Percentiles rank a stretch among this genome's conserved stretches.
Conservation (phyloP, 2,888 invertebrate genomes). For the Ochropleura leucogaster region DNA sequence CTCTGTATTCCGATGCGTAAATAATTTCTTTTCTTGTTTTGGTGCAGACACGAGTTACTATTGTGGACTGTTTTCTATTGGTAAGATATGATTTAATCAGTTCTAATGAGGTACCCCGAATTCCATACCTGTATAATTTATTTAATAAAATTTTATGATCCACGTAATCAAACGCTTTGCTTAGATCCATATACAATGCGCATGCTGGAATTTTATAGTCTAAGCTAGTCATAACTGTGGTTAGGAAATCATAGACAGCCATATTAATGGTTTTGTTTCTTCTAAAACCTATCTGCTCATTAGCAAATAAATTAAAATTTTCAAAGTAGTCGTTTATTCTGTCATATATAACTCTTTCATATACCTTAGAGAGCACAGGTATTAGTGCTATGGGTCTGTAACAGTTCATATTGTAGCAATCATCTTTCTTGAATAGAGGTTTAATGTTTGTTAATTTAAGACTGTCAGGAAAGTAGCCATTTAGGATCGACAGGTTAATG, state of each 20-base stretch:
- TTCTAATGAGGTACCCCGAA: neutral
- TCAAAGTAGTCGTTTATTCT: neutral
- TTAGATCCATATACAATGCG: neutral
- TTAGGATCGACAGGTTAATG: too few relatives aligned
- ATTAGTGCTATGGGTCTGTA: too few relatives aligned
- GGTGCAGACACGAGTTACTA: neutral
- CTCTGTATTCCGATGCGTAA: too few relatives aligned
- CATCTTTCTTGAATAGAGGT: too few relatives aligned
- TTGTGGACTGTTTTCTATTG: neutral
- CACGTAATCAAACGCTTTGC: neutral
- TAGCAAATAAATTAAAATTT: neutral
- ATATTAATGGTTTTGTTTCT: too few relatives aligned
- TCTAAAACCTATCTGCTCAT: neutral
- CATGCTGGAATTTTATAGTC: neutral
- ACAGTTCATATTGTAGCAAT: too few relatives aligned
- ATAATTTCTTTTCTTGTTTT: too few relatives aligned
- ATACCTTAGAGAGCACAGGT: neutral
- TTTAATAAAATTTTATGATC: neutral
- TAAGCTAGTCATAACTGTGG: neutral
- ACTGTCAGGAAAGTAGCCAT: too few relatives aligned
- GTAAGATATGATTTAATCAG: neutral
- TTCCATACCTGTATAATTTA: neutral
- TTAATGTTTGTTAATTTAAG: too few relatives aligned
- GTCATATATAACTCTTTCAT: neutral
- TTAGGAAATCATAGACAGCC: neutral